These are phyloP conservation scores for Platalea minor DNA, from an alignment of 2,797 vertebrate species.

Conservation along the genomic window DNA sequence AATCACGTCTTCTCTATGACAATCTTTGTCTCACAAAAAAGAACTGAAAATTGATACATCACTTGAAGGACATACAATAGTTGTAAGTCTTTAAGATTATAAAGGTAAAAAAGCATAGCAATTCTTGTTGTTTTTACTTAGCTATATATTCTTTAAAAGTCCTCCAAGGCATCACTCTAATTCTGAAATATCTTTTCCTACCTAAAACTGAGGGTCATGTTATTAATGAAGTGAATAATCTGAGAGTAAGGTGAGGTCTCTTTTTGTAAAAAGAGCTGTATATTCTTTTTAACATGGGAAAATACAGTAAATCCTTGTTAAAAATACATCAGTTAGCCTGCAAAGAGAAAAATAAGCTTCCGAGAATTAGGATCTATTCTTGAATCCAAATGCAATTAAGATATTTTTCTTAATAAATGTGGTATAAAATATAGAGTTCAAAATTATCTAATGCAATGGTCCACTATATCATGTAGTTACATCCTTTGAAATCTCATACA, in stretches of 20 bases:
- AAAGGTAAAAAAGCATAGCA: background rate
- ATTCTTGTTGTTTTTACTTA: background rate
- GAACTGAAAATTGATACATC: background rate
- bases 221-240: background rate
- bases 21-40: background rate
- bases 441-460: background rate
- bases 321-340: background rate
- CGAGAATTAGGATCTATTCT: background rate
- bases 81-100: background rate
- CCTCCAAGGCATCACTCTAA: background rate
- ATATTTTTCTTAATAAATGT: background rate
- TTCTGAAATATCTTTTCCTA: background rate
- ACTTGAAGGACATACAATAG: background rate
- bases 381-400: background rate
- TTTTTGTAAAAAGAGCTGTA: background rate
- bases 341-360: background rate
- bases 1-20: background rate
- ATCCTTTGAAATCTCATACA: background rate
- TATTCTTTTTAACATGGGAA: background rate
- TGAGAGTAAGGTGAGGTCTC: background rate
- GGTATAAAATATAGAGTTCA: background rate
- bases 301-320: background rate
- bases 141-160: background rate
- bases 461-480: background rate
- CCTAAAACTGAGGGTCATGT: background rate